Percentiles rank a stretch among this genome's conserved stretches.
Evolutionary conservation across 2,113 vertebrate species (phyloP).

Genomic region (Octodon degus): DNA sequence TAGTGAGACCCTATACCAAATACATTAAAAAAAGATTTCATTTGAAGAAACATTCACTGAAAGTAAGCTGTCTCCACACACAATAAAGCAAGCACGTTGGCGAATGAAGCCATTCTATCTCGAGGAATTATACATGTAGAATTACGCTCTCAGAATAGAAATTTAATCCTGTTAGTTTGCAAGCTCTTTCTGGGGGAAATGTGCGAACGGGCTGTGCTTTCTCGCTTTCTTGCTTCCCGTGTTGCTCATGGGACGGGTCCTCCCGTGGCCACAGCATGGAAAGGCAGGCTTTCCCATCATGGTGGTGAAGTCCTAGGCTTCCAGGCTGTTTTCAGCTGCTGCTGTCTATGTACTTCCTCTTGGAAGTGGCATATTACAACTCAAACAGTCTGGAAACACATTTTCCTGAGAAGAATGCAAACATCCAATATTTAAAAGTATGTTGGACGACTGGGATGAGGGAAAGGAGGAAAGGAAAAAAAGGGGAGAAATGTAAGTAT

Average conservation of each 20-base stretch:
- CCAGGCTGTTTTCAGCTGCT: not conserved
- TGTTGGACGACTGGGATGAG: not conserved
- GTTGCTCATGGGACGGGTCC: conserved; percentile 43
- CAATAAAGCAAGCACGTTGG: conserved; percentile 52
- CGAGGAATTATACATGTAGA: conserved; percentile 69
- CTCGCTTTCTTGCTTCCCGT: conserved; percentile 4
- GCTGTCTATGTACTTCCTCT: not conserved
- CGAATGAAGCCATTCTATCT: conserved; percentile 77
- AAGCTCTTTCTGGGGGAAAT: conserved; percentile 65
- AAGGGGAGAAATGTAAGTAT: too few relatives aligned
- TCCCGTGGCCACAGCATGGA: not conserved
- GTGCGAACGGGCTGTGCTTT: conserved; percentile 19
- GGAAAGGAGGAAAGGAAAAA: too few relatives aligned
- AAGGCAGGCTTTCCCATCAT: not conserved
- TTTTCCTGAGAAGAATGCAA: not conserved
- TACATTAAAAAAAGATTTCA: not conserved
- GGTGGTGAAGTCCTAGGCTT: not conserved
- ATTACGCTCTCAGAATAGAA: conserved; percentile 76
- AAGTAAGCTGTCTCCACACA: conserved; percentile 77
- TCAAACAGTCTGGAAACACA: conserved; percentile 9
- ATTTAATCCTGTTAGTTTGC: conserved; percentile 68
- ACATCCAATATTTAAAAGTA: not conserved
- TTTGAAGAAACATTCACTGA: conserved; percentile 79
- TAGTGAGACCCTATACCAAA: not conserved
- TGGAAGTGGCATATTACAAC: not conserved